These are phyloP conservation scores for Pyrochroa serraticornis DNA, from an alignment of 2,888 invertebrate species.

Conservation along the genomic window DNA sequence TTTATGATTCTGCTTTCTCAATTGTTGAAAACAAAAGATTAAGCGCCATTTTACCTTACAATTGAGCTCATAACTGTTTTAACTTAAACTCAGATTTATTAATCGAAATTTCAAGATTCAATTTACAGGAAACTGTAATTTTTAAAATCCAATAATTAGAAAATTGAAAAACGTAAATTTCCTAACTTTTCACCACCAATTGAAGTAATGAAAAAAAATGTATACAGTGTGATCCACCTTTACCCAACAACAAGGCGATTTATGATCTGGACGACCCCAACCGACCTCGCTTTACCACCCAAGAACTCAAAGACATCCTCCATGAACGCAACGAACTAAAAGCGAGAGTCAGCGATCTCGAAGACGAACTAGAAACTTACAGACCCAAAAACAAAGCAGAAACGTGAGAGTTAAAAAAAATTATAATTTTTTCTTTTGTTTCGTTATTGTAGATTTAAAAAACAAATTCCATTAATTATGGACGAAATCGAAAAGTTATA, in stretches of 20 bases:
- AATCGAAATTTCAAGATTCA: too few species aligned
- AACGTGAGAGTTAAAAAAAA: too few species aligned
- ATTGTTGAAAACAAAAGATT: too few species aligned
- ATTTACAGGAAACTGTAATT: not conserved
- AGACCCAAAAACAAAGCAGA: slow-evolving; percentile 65
- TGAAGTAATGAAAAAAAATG: not conserved
- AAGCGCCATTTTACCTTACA: too few species aligned
- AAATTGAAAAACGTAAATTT: too few species aligned
- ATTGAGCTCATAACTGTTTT: too few species aligned
- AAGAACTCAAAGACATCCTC: slow-evolving; percentile 84
- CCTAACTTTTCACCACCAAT: not conserved
- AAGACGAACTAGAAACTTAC: slow-evolving; percentile 84
- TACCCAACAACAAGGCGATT: slow-evolving; percentile 64
- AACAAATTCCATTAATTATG: slow-evolving; percentile 38
- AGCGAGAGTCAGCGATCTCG: slow-evolving; percentile 89
- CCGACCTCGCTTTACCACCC: slow-evolving; percentile 81
- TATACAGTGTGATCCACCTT: slow-evolving; percentile 57
- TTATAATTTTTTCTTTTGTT: too few species aligned
- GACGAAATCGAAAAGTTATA: slow-evolving; percentile 43
- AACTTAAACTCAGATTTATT: too few species aligned
- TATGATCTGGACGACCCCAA: slow-evolving; percentile 73
- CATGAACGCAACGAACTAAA: slow-evolving; percentile 93
- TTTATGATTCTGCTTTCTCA: too few species aligned
- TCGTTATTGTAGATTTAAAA: slow-evolving; percentile 39
- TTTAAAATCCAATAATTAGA: too few species aligned